Conservation (phyloP, 2,888 invertebrate species). For the Eupithecia tripunctaria region DNA sequence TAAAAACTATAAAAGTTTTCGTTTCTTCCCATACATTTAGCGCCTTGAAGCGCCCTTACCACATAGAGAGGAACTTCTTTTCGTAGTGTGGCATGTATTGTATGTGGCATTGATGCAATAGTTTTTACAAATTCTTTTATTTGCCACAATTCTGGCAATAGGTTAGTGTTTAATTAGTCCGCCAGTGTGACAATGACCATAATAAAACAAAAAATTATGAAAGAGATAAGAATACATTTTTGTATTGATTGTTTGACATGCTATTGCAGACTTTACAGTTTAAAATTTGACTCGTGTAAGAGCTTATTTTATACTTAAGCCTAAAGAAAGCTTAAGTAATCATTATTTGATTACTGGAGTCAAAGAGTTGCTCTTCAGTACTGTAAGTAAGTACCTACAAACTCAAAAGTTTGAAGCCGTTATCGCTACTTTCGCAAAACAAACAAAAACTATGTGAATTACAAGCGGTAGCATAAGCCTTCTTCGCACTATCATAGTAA, state of each 20-base stretch:
- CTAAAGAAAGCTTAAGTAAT: not conserved
- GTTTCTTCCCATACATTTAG: too few relatives aligned
- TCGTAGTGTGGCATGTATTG: too few relatives aligned
- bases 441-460: not conserved
- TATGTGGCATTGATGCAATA: too few relatives aligned
- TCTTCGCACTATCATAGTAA: not conserved
- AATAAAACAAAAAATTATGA: too few relatives aligned
- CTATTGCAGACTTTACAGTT: not conserved
- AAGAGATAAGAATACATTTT: too few relatives aligned
- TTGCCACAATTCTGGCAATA: not conserved
- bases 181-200: too few relatives aligned
- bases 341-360: not conserved
- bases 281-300: not conserved
- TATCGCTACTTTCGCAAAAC: not conserved
- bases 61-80: too few relatives aligned
- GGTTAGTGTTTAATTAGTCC: too few relatives aligned
- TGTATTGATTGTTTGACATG: not conserved
- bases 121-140: not conserved
- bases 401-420: not conserved
- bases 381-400: not conserved
- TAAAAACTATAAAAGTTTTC: too few relatives aligned
- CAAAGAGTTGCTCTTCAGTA: not conserved
- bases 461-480: not conserved
- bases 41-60: too few relatives aligned
- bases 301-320: conserved; percentile 4